phyloP scores from a whole-genome alignment of 2,888 invertebrate species.

The Drosophila antonietae region DNA sequence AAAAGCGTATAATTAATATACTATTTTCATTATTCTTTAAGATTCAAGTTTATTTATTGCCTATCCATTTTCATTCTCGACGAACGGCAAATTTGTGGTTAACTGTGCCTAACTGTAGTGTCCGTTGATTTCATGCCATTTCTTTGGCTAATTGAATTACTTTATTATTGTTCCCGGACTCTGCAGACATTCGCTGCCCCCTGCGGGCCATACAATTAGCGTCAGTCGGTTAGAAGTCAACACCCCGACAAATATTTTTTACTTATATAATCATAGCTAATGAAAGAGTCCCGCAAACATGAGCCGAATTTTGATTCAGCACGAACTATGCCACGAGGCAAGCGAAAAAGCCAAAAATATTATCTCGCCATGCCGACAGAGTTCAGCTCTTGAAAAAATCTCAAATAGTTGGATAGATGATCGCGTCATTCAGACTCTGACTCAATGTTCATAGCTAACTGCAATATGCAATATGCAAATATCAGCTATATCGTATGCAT shows the following conservation, averaged over 20 bases:
- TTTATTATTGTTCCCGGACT: conserved; percentile 35
- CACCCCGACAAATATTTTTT: conserved; percentile 64
- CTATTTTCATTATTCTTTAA: background rate
- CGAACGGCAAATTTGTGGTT: conserved; percentile 17
- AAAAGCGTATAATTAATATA: background rate
- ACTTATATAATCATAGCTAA: conserved; percentile 71
- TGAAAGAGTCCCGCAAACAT: conserved; percentile 48
- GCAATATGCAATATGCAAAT: conserved; percentile 68
- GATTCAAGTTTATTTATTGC: background rate
- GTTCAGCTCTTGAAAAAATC: conserved; percentile 17
- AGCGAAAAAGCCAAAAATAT: conserved; percentile 7
- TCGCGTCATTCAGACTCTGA: conserved; percentile 32
- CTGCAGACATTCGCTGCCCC: conserved; percentile 27
- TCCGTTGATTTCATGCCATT: conserved; percentile 27
- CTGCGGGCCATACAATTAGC: conserved; percentile 45
- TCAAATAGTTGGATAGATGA: conserved; percentile 24
- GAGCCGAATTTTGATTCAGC: conserved; percentile 43
- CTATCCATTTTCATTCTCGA: conserved; percentile 1
- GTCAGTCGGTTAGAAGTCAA: conserved; percentile 61
- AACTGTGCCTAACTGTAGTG: conserved; percentile 38
- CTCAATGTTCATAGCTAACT: conserved; percentile 43
- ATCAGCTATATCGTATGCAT: conserved; percentile 21
- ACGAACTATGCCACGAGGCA: conserved; percentile 59
- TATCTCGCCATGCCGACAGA: conserved; percentile 4
- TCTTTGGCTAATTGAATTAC: conserved; percentile 47